Percentiles rank a stretch among this genome's conserved stretches.
phyloP scores from a whole-genome alignment of 1,140 invertebrate species.

The Triops longicaudatus region DNA sequence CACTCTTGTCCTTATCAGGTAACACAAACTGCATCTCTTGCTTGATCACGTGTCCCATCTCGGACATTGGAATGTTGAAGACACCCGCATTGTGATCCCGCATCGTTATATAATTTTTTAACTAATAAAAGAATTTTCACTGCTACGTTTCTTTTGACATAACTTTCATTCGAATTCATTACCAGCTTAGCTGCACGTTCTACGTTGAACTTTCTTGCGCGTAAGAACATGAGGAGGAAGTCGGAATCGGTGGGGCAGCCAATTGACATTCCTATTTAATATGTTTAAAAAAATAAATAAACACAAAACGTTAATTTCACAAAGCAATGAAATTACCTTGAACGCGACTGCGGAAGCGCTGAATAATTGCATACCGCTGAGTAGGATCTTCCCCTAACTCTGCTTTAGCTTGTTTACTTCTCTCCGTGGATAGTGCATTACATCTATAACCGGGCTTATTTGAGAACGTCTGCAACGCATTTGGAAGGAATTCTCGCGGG shows the following conservation, averaged over 20 bases:
- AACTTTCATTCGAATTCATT: neutral
- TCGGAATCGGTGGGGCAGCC: neutral
- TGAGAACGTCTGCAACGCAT: neutral
- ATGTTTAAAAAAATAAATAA: neutral
- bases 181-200: constrained; percentile 17
- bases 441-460: neutral
- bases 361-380: neutral
- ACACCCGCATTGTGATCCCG: constrained; percentile 1
- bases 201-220: constrained; percentile 19
- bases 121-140: neutral
- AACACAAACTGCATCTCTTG: constrained; percentile 14
- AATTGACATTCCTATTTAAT: neutral
- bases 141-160: neutral
- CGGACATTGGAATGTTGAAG: constrained; percentile 15
- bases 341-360: neutral
- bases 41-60: constrained; percentile 12
- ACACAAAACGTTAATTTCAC: neutral
- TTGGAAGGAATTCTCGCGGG: neutral
- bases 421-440: neutral
- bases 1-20: constrained; percentile 10
- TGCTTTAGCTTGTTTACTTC: neutral
- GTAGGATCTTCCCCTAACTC: neutral
- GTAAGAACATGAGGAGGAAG: constrained; percentile 19
- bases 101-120: constrained; percentile 25
- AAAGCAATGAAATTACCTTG: neutral